Evolutionary conservation across 2,888 invertebrate genomes (phyloP).

Genomic region (Ennomos quercinarius): DNA sequence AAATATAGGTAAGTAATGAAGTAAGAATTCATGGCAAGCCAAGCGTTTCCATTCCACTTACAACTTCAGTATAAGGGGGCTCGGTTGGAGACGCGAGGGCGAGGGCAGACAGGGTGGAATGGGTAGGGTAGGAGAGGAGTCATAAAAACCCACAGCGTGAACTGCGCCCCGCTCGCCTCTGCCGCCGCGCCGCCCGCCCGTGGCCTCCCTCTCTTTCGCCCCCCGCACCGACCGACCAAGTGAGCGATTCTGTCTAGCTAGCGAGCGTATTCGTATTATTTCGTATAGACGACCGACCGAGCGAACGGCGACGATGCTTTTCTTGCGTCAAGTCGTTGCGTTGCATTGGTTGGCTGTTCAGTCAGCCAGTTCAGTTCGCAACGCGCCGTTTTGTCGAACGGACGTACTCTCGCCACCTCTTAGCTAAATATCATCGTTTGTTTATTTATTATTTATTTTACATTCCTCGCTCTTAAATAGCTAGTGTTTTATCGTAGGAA

Average conservation of each 20-base stretch:
- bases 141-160: slow-evolving; percentile 11
- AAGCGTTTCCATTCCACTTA: slow-evolving; percentile 19
- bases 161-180: slow-evolving; percentile 15
- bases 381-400: slow-evolving; percentile 66
- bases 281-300: slow-evolving; percentile 57
- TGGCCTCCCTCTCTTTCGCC: slow-evolving; percentile 45
- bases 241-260: slow-evolving; percentile 78
- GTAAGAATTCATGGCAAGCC: slow-evolving; percentile 14
- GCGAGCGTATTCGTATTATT: no score
- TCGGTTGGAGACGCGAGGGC: slow-evolving; percentile 36
- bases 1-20: no score
- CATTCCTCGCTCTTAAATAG: slow-evolving; percentile 55
- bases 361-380: slow-evolving; percentile 74
- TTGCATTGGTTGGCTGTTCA: slow-evolving; percentile 44
- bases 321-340: slow-evolving; percentile 57
- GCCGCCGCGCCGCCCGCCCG: no score
- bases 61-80: slow-evolving; percentile 40
- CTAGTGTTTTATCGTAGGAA: slow-evolving; percentile 43
- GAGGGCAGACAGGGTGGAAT: slow-evolving; percentile 43
- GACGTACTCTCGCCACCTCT: slow-evolving; percentile 58
- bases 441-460: slow-evolving; percentile 60
- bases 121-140: slow-evolving; percentile 25
- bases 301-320: slow-evolving; percentile 71
- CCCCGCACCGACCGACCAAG: slow-evolving; percentile 49
- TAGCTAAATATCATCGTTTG: slow-evolving; percentile 47